Percentiles rank a stretch among this genome's conserved stretches.
Evolutionary conservation across 35 echinoderm and acorn worm species (phyloP).

Genomic region (Apostichopus japonicus): DNA sequence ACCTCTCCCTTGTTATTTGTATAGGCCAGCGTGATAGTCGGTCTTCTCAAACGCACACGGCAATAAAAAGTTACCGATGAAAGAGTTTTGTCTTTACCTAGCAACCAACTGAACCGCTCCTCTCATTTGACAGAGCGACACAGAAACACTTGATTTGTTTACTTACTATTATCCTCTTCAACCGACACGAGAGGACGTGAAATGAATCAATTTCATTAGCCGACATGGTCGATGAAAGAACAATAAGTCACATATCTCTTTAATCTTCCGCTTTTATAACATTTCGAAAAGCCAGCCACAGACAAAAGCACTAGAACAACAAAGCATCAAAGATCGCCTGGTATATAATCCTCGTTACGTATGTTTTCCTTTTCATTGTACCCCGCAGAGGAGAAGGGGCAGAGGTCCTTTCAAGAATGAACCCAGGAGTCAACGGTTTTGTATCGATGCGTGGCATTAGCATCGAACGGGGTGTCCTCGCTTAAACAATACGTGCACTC

Average conservation of each 20-base stretch:
- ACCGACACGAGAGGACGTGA: not conserved
- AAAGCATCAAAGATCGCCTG: not conserved
- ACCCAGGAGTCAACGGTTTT: not conserved
- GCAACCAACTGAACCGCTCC: not conserved
- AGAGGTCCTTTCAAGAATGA: not conserved
- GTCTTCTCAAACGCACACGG: no score
- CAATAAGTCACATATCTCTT: not conserved
- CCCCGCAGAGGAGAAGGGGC: not conserved
- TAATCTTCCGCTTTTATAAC: not conserved
- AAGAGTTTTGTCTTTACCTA: not conserved
- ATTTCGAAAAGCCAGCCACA: not conserved
- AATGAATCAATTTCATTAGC: not conserved
- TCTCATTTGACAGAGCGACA: not conserved
- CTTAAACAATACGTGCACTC: not conserved
- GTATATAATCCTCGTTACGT: not conserved
- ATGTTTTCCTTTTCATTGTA: no score
- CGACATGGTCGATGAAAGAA: not conserved
- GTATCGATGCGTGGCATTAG: not conserved
- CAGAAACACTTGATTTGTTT: not conserved
- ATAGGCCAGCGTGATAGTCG: no score
- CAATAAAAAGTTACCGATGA: no score
- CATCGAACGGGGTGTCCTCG: not conserved
- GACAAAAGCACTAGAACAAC: not conserved
- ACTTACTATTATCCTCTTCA: not conserved
- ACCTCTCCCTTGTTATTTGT: no score